Evolutionary conservation across 2,888 invertebrate species (phyloP).

Genomic region (Furcula furcula): DNA sequence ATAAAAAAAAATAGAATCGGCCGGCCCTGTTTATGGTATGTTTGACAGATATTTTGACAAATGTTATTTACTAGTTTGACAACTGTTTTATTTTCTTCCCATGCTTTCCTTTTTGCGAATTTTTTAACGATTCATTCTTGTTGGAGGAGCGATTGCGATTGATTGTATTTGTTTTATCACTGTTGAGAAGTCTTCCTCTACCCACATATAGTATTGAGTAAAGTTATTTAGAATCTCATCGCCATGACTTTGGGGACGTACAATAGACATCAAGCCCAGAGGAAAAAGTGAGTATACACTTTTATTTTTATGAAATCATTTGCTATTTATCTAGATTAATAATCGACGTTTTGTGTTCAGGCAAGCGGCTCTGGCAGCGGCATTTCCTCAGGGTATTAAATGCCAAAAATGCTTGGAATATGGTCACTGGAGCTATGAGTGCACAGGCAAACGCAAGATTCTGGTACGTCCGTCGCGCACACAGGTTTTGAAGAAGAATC

Average conservation of each 20-base stretch:
- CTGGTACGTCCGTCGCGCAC: constrained; percentile 92
- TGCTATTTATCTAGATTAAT: too few relatives aligned
- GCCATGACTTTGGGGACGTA: constrained; percentile 74
- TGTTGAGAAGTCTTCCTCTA: constrained; percentile 17
- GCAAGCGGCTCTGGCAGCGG: constrained; percentile 82
- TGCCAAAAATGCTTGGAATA: constrained; percentile 96
- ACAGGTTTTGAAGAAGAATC: constrained; percentile 86
- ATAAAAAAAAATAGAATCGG: too few relatives aligned
- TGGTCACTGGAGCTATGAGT: constrained; percentile 98
- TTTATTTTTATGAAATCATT: constrained; percentile 6
- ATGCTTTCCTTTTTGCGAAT: constrained; percentile 29
- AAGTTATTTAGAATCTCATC: constrained; percentile 12
- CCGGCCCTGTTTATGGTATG: too few relatives aligned
- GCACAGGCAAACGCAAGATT: constrained; percentile 94
- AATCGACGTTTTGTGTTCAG: constrained; percentile 48
- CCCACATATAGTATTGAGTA: constrained; percentile 17
- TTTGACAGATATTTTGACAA: too few relatives aligned
- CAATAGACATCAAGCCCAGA: constrained; percentile 71
- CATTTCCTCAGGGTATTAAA: constrained; percentile 88
- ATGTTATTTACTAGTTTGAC: too few relatives aligned
- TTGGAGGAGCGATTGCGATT: constrained; percentile 26
- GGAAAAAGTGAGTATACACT: constrained; percentile 56
- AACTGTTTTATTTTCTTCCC: constrained; percentile 32
- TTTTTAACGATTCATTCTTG: constrained; percentile 34
- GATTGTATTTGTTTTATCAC: constrained; percentile 13